Percentiles rank a stretch among this genome's conserved stretches.
Evolutionary conservation across 2,888 invertebrate genomes (phyloP).

Genomic region (Heteropelma amictum): DNA sequence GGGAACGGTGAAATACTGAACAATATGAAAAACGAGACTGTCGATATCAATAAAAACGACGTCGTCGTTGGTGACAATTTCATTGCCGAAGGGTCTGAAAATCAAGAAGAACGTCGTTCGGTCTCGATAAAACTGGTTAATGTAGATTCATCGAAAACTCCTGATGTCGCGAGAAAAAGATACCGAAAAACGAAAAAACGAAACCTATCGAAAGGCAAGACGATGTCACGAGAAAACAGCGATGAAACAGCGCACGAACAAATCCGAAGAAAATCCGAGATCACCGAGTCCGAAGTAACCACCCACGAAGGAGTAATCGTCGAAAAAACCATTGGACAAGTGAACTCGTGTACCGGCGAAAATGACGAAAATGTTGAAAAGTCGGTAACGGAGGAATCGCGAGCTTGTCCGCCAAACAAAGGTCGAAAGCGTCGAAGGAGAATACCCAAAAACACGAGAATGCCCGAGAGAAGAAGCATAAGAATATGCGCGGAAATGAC

Average conservation of each 20-base stretch:
- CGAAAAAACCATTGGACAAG: not conserved
- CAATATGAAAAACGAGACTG: not conserved
- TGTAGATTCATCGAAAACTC: conserved; percentile 36
- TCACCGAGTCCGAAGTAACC: not conserved
- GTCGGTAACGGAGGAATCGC: not conserved
- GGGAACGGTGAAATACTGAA: not conserved
- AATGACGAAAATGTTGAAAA: not conserved
- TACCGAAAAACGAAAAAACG: not conserved
- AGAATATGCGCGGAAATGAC: conserved; percentile 35
- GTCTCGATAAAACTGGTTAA: conserved; percentile 35
- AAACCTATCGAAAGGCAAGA: not conserved
- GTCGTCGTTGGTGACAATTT: not conserved
- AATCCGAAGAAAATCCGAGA: not conserved
- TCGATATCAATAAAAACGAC: conserved; percentile 28
- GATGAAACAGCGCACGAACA: not conserved
- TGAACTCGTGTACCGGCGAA: not conserved
- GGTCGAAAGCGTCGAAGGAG: not conserved
- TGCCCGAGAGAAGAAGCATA: conserved; percentile 27
- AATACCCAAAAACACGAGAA: not conserved
- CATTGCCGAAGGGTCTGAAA: not conserved
- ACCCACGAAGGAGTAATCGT: not conserved
- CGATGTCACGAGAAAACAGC: not conserved
- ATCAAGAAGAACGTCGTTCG: conserved; percentile 24
- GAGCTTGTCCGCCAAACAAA: not conserved
- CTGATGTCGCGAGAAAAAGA: not conserved